These are phyloP conservation scores for Eristalinus aeneus DNA, from an alignment of 2,888 invertebrate genomes.

Conservation along the genomic window DNA sequence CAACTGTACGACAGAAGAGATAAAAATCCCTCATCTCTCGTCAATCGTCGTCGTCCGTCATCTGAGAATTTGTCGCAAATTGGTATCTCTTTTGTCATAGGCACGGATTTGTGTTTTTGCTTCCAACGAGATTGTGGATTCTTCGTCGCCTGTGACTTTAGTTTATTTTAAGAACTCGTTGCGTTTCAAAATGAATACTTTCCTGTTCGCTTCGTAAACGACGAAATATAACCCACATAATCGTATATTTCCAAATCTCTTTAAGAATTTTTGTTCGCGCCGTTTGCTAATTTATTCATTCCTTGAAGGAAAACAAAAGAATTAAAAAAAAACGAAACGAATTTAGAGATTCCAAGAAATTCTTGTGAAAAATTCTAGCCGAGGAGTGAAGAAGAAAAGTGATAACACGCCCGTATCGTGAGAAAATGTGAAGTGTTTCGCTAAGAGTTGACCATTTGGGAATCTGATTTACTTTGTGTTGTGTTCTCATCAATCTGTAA, in stretches of 20 bases:
- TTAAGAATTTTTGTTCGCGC: conserved; percentile 22
- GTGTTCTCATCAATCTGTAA: conserved; percentile 5
- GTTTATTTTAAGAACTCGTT: conserved; percentile 68
- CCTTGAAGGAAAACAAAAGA: conserved; percentile 8
- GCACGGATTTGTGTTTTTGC: conserved; percentile 53
- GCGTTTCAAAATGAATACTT: conserved; percentile 59
- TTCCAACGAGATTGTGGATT: conserved; percentile 53
- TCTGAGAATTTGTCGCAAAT: conserved; percentile 45
- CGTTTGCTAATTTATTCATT: conserved; percentile 15
- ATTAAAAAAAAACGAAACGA: conserved; percentile 4
- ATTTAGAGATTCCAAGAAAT: conserved; percentile 16
- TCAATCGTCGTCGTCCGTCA: conserved; percentile 23
- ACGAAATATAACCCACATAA: conserved; percentile 13
- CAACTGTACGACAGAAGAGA: conserved; percentile 20
- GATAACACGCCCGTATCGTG: conserved; percentile 62
- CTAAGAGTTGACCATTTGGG: conserved; percentile 39
- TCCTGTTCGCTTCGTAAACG: conserved; percentile 10
- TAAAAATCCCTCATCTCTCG: conserved; percentile 11
- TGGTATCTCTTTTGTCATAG: conserved; percentile 61
- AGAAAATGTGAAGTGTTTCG: conserved; percentile 67
- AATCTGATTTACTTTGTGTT: background rate
- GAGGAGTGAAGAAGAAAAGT: conserved; percentile 38
- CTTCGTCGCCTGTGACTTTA: conserved; percentile 40
- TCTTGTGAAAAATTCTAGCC: conserved; percentile 42
- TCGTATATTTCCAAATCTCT: background rate